Percentiles rank a stretch among this genome's conserved stretches.
Conservation (phyloP, 1,140 invertebrate genomes). For the Lethrus apterus region DNA sequence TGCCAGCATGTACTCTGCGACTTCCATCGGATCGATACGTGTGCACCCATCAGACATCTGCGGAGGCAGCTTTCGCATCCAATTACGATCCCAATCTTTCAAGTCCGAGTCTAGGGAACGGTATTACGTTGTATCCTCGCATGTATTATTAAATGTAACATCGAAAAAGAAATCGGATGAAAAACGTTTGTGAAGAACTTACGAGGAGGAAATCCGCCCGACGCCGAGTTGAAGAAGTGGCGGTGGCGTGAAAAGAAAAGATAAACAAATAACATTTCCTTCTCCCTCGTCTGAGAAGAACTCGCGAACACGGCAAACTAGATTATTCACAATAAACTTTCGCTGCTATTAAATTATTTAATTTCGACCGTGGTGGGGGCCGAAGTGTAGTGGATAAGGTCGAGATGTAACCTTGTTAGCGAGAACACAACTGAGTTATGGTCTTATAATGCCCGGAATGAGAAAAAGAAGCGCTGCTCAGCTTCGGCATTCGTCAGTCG, state of each 20-base stretch:
- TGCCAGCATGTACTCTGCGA: too few relatives aligned
- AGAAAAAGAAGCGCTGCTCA: conserved; percentile 36
- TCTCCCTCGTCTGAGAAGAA: neutral
- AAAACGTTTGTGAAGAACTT: neutral
- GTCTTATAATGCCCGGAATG: conserved; percentile 41
- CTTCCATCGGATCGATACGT: conserved; percentile 1
- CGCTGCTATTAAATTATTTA: conserved; percentile 44
- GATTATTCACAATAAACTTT: conserved; percentile 45
- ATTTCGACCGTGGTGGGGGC: conserved; percentile 35
- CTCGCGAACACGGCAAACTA: conserved; percentile 32
- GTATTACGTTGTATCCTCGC: neutral
- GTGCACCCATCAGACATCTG: conserved; percentile 5
- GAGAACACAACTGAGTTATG: conserved; percentile 41
- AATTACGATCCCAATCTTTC: conserved; percentile 27
- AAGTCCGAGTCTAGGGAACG: conserved; percentile 18
- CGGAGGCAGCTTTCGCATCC: conserved; percentile 22
- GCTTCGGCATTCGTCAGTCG: conserved; percentile 32
- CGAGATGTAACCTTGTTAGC: conserved; percentile 41
- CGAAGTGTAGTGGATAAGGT: conserved; percentile 34
- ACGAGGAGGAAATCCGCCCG: too few relatives aligned
- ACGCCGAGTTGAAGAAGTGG: too few relatives aligned
- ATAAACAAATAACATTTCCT: neutral
- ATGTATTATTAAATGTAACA: neutral
- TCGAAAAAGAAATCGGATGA: neutral
- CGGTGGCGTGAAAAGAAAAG: neutral